A percentile compares a stretch with the other conserved stretches of the same genome.
Conservation (phyloP, 2,113 vertebrate genomes). For the Dromiciops gliroides region DNA sequence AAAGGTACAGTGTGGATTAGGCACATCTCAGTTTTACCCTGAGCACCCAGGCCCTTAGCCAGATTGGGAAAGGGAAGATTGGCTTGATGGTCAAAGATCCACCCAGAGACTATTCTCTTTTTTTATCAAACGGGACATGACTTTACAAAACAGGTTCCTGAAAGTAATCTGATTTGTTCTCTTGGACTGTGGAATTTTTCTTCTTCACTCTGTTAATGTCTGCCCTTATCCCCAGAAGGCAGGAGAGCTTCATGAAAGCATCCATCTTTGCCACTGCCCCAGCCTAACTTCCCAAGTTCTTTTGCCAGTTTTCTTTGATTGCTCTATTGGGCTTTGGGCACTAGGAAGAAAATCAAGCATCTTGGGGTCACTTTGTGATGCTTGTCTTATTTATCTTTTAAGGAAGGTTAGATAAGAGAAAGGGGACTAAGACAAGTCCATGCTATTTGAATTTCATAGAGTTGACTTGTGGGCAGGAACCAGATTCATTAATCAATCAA, state of each 20-base stretch:
- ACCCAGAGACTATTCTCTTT: neutral
- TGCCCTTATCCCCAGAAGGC: neutral
- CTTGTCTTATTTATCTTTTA: neutral
- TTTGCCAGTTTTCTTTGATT: neutral
- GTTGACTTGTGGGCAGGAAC: neutral
- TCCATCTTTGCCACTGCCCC: neutral
- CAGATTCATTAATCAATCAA: neutral
- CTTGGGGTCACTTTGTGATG: neutral
- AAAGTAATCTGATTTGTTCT: neutral
- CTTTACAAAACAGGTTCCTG: neutral
- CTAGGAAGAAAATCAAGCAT: neutral
- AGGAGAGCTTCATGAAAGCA: neutral
- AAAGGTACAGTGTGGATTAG: too few species aligned
- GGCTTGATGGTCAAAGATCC: neutral
- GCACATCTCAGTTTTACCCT: too few species aligned
- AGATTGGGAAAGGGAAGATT: neutral
- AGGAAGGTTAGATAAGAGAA: neutral
- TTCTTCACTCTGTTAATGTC: neutral
- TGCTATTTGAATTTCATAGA: accelerated
- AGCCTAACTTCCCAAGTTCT: neutral
- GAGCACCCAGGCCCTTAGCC: neutral
- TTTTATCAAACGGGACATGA: too few species aligned
- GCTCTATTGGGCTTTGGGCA: neutral
- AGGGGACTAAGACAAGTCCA: neutral
- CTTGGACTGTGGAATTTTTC: neutral